Percentiles rank a stretch among this genome's conserved stretches.
These are phyloP conservation scores for Macrosiphum euphorbiae DNA, from an alignment of 2,888 invertebrate species.

Conservation along the genomic window DNA sequence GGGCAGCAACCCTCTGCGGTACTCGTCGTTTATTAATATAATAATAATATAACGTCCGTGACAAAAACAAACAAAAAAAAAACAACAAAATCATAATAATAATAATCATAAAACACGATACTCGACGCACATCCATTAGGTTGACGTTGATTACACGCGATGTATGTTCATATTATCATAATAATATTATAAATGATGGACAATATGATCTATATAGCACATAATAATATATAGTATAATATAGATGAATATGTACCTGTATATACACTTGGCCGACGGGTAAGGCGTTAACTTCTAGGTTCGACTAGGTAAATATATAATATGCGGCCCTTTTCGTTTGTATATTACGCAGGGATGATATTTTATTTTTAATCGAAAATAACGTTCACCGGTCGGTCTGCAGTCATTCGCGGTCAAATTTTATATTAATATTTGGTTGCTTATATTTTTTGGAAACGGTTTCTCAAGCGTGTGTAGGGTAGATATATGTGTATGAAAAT, in stretches of 20 bases:
- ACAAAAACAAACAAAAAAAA: not conserved
- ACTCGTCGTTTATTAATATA: conserved; percentile 28
- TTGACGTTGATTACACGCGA: conserved; percentile 55
- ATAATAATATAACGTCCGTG: conserved; percentile 11
- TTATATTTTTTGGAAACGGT: not conserved
- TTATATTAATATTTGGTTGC: not conserved
- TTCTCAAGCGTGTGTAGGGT: not conserved
- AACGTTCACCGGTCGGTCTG: not conserved
- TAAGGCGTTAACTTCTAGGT: not conserved
- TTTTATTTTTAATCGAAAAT: conserved; percentile 26
- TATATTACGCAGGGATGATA: not conserved
- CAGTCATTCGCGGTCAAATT: not conserved
- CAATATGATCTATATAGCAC: not conserved
- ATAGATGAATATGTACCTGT: not conserved
- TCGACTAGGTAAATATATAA: not conserved
- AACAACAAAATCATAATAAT: conserved; percentile 27
- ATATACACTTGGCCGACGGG: not conserved
- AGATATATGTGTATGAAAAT: not conserved
- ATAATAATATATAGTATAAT: not conserved
- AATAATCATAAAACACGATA: conserved; percentile 41
- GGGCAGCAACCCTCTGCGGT: not conserved
- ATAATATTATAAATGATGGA: not conserved
- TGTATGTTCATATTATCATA: not conserved
- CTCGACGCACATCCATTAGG: conserved; percentile 54
- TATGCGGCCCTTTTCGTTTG: not conserved